A percentile compares a stretch with the other conserved stretches of the same genome.
phyloP scores from a whole-genome alignment of 2,888 invertebrate genomes.

The Pseudococcus viburni region DNA sequence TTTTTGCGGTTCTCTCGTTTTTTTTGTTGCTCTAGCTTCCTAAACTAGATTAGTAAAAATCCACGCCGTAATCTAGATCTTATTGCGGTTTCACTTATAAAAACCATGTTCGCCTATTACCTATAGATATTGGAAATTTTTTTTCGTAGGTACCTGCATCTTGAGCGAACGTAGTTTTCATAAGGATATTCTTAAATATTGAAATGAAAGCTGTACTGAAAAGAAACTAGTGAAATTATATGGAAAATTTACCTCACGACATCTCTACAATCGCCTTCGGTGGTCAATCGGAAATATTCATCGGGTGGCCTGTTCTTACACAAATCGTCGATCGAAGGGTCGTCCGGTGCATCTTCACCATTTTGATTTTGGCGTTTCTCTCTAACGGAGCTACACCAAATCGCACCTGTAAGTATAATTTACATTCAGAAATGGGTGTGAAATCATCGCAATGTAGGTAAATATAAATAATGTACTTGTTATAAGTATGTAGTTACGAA shows the following conservation, averaged over 20 bases:
- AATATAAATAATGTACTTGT: too few species aligned
- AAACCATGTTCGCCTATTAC: not conserved
- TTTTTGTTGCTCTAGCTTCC: not conserved
- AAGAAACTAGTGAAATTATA: not conserved
- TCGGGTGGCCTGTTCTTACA: constrained; percentile 91
- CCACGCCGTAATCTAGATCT: not conserved
- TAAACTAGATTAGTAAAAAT: not conserved
- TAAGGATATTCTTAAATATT: not conserved
- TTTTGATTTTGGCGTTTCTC: constrained; percentile 71
- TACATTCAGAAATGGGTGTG: not conserved
- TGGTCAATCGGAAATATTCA: constrained; percentile 89
- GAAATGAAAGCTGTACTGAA: not conserved
- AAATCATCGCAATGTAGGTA: not conserved
- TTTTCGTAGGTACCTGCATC: not conserved
- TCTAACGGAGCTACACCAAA: constrained; percentile 65
- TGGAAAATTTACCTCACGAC: constrained; percentile 85
- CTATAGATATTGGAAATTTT: not conserved
- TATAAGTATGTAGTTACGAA: too few species aligned
- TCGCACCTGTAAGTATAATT: constrained; percentile 36
- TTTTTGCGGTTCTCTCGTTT: constrained; percentile 41
- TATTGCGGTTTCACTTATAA: not conserved
- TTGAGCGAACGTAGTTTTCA: not conserved
- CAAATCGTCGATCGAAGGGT: constrained; percentile 82
- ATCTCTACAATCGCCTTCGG: constrained; percentile 91
- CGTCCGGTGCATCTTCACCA: constrained; percentile 75